These are phyloP conservation scores for Nebria ingens DNA, from an alignment of 1,140 invertebrate species.

Conservation along the genomic window DNA sequence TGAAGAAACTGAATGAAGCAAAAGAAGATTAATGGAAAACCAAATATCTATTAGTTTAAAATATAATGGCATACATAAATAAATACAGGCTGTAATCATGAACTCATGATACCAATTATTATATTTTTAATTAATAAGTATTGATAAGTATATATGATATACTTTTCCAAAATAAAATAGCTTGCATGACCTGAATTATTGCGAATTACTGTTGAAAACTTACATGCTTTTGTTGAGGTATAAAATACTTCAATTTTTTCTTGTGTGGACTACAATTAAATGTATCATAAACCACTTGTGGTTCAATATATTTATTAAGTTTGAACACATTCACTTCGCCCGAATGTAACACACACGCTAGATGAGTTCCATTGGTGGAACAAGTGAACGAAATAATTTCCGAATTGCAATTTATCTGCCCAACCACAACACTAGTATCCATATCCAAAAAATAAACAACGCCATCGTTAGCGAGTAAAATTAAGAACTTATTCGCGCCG, in stretches of 20 bases:
- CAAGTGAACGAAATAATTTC: constrained; percentile 42
- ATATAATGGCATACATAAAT: too few relatives aligned
- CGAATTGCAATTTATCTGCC: constrained; percentile 32
- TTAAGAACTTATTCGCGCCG: constrained; percentile 49
- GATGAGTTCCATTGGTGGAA: constrained; percentile 43
- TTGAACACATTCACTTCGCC: constrained; percentile 47
- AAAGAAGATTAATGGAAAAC: too few relatives aligned
- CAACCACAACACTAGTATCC: constrained; percentile 35
- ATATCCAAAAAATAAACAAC: constrained; percentile 45
- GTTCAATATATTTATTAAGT: constrained; percentile 9
- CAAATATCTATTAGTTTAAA: too few relatives aligned
- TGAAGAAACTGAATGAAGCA: too few relatives aligned
- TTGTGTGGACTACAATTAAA: constrained; percentile 7
- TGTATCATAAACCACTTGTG: not conserved
- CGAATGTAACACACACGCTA: constrained; percentile 43
- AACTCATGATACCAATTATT: too few relatives aligned
- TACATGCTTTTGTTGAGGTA: constrained; percentile 4
- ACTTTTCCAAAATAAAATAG: too few relatives aligned
- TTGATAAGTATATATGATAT: too few relatives aligned
- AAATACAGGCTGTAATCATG: too few relatives aligned
- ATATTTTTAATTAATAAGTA: too few relatives aligned
- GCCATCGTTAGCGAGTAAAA: constrained; percentile 43
- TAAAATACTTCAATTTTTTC: constrained; percentile 8
- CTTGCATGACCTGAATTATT: too few relatives aligned
- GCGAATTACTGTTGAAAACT: too few relatives aligned